phyloP scores from a whole-genome alignment of 2,888 invertebrate species.

The Hylaea fasciaria region DNA sequence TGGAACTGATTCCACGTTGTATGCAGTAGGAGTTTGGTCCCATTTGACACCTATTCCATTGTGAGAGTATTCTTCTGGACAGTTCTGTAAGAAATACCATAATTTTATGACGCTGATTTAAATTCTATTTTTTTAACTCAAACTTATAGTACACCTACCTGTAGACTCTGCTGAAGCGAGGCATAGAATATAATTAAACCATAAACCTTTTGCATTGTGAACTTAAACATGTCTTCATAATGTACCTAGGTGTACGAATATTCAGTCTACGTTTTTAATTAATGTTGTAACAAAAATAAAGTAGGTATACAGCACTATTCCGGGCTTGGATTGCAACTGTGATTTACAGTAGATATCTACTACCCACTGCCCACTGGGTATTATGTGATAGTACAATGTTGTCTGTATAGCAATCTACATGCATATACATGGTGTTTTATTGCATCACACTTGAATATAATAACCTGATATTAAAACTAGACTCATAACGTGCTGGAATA shows the following conservation, averaged over 20 bases:
- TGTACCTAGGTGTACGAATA: constrained; percentile 2
- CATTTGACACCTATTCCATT: constrained; percentile 66
- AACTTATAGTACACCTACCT: too few relatives aligned
- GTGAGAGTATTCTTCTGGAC: constrained; percentile 63
- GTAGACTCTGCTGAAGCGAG: constrained; percentile 29
- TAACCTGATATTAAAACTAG: background rate
- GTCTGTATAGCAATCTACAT: constrained; percentile 30
- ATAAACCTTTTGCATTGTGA: constrained; percentile 4
- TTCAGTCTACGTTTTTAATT: background rate
- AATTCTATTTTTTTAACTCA: too few relatives aligned
- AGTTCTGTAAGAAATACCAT: constrained; percentile 57
- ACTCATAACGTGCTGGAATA: too few relatives aligned
- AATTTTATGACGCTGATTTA: too few relatives aligned
- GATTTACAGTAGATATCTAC: constrained; percentile 36
- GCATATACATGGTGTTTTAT: constrained; percentile 33
- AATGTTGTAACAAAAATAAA: background rate
- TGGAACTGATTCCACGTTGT: constrained; percentile 64
- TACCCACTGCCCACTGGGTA: constrained; percentile 31
- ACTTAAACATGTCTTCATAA: constrained; percentile 10
- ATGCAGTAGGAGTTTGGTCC: constrained; percentile 56
- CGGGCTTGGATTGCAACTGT: constrained; percentile 32
- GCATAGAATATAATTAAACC: constrained; percentile 13
- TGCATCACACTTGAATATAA: background rate
- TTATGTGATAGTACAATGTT: constrained; percentile 37
- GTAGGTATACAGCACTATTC: constrained; percentile 18